Percentiles rank a stretch among this genome's conserved stretches.
These are phyloP conservation scores for Carapus acus DNA, from an alignment of 2,797 vertebrate genomes.

Conservation along the genomic window DNA sequence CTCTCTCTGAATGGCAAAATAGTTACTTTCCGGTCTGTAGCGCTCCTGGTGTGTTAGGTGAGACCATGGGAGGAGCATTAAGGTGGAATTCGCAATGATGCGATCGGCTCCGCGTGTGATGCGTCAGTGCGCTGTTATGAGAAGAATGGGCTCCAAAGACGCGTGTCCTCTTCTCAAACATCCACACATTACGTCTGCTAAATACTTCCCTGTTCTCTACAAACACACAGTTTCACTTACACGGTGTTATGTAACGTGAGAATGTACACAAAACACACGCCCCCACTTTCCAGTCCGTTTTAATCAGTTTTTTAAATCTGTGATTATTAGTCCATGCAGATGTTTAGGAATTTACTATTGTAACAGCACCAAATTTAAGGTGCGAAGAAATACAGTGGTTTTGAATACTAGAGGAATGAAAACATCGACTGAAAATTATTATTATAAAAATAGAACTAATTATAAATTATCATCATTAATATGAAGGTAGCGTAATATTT, in stretches of 20 bases:
- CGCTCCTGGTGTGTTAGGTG: not conserved
- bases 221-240: constrained; percentile 16
- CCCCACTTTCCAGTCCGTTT: not conserved
- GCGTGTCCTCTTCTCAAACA: constrained; percentile 23
- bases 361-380: too few relatives aligned
- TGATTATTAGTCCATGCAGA: not conserved
- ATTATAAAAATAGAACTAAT: too few relatives aligned
- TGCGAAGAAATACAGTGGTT: too few relatives aligned
- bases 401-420: too few relatives aligned
- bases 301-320: constrained; percentile 13
- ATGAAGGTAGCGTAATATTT: not conserved
- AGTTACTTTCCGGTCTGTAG: not conserved
- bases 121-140: constrained; percentile 40
- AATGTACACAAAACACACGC: too few relatives aligned
- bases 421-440: not conserved
- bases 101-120: constrained; percentile 4
- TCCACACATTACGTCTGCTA: constrained; percentile 7
- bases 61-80: constrained; percentile 14
- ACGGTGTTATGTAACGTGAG: not conserved
- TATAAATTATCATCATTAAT: not conserved
- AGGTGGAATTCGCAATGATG: constrained; percentile 3
- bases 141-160: constrained; percentile 37
- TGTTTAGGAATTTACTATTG: too few relatives aligned
- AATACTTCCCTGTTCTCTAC: not conserved
- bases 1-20: too few relatives aligned